Evolutionary conservation across 2,797 vertebrate genomes (phyloP).

Genomic region (Bucorvus abyssinicus): DNA sequence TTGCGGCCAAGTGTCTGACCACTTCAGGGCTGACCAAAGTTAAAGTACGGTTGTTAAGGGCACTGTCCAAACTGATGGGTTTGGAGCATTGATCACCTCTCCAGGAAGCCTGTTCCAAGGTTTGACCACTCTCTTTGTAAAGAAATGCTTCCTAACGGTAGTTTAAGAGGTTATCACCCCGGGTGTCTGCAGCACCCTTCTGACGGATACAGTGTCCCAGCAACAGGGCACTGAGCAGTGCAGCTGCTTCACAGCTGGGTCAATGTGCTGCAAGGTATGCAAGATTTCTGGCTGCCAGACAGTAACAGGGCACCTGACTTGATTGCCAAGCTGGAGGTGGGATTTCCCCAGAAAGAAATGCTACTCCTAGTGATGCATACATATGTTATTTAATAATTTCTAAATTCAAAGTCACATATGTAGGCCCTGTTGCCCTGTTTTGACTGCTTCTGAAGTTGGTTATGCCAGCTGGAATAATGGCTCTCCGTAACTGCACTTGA

Average conservation of each 20-base stretch:
- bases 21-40: neutral
- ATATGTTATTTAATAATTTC: neutral
- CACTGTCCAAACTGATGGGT: neutral
- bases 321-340: neutral
- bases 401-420: neutral
- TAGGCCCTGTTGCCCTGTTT: neutral
- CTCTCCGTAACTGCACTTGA: neutral
- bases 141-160: neutral
- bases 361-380: neutral
- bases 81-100: neutral
- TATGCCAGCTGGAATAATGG: neutral
- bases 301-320: neutral
- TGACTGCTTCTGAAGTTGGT: neutral
- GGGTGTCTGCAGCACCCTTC: neutral
- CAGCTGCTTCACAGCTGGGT: neutral
- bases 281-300: neutral
- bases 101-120: neutral
- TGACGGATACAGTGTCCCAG: neutral
- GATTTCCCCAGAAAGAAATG: neutral
- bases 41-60: neutral
- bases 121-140: neutral
- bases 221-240: rapidly evolving
- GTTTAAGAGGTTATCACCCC: neutral
- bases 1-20: neutral
- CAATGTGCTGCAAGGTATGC: neutral